These are phyloP conservation scores for Ormyrus rosae DNA, from an alignment of 2,888 invertebrate genomes.

Conservation along the genomic window DNA sequence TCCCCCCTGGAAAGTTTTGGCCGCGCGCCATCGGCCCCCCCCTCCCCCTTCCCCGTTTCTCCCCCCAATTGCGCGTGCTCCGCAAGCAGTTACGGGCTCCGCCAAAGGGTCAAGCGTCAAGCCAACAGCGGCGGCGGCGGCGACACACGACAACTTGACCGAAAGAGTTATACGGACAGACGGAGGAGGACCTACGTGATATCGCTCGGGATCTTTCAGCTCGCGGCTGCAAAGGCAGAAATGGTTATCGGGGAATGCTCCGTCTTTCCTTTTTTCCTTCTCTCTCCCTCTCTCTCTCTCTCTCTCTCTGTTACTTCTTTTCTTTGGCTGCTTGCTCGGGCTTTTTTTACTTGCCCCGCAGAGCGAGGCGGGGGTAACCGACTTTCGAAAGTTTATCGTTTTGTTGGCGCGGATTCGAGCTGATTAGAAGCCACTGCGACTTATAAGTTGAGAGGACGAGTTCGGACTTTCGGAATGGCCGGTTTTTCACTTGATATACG, in stretches of 20 bases:
- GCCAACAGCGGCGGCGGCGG: constrained; percentile 5
- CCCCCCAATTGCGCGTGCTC: constrained; percentile 38
- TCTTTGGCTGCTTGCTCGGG: neutral
- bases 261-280: neutral
- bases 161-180: constrained; percentile 43
- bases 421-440: constrained; percentile 46
- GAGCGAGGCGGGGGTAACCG: neutral
- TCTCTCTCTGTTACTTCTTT: neutral
- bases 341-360: neutral
- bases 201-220: constrained; percentile 33
- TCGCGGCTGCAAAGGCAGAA: constrained; percentile 25
- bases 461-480: constrained; percentile 13
- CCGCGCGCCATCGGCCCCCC: constrained; percentile 39
- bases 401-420: constrained; percentile 45
- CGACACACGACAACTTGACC: constrained; percentile 51
- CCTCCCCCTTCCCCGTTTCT: neutral
- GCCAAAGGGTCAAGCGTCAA: constrained; percentile 51
- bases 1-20: constrained; percentile 50
- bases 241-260: constrained; percentile 40
- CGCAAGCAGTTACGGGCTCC: constrained; percentile 34
- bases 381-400: constrained; percentile 49
- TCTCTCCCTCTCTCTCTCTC: neutral
- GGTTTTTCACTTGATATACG: neutral
- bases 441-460: constrained; percentile 1
- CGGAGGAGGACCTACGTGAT: constrained; percentile 32